A percentile compares a stretch with the other conserved stretches of the same genome.
phyloP scores from a whole-genome alignment of 2,888 invertebrate species.

The Cybosia mesomella region DNA sequence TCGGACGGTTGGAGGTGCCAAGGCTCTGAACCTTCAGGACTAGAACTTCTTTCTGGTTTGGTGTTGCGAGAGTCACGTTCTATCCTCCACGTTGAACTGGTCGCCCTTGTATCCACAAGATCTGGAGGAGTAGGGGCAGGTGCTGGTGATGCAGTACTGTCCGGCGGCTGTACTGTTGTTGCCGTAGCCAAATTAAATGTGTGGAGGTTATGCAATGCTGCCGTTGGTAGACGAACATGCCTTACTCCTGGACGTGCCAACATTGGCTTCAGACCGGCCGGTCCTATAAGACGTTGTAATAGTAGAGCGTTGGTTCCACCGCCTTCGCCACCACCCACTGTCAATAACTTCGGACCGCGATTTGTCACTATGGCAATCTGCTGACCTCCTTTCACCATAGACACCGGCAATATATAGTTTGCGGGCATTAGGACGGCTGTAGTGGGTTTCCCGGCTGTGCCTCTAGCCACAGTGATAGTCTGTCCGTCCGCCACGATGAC shows the following conservation, averaged over 20 bases:
- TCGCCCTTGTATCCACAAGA: slow-evolving; percentile 72
- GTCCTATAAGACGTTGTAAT: slow-evolving; percentile 89
- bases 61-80: slow-evolving; percentile 67
- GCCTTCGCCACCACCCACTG: slow-evolving; percentile 77
- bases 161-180: slow-evolving; percentile 69
- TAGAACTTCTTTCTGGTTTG: slow-evolving; percentile 73
- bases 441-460: slow-evolving; percentile 88
- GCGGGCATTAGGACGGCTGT: slow-evolving; percentile 91
- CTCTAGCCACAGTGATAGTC: slow-evolving; percentile 88
- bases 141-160: slow-evolving; percentile 71
- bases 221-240: slow-evolving; percentile 79
- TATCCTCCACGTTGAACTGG: slow-evolving; percentile 73
- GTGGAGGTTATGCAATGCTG: slow-evolving; percentile 80
- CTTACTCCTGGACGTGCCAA: slow-evolving; percentile 87
- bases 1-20: slow-evolving; percentile 77
- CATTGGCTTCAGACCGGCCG: slow-evolving; percentile 86
- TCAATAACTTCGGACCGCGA: slow-evolving; percentile 87
- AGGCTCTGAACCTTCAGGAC: slow-evolving; percentile 78
- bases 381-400: slow-evolving; percentile 90
- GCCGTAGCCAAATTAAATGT: slow-evolving; percentile 74
- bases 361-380: slow-evolving; percentile 91
- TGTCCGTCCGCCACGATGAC: slow-evolving; percentile 89
- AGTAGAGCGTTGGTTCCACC: slow-evolving; percentile 88
- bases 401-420: slow-evolving; percentile 90
- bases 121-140: slow-evolving; percentile 75